These are phyloP conservation scores for Hippocampus guttulatus DNA, from an alignment of 2,113 vertebrate genomes.

Conservation along the genomic window DNA sequence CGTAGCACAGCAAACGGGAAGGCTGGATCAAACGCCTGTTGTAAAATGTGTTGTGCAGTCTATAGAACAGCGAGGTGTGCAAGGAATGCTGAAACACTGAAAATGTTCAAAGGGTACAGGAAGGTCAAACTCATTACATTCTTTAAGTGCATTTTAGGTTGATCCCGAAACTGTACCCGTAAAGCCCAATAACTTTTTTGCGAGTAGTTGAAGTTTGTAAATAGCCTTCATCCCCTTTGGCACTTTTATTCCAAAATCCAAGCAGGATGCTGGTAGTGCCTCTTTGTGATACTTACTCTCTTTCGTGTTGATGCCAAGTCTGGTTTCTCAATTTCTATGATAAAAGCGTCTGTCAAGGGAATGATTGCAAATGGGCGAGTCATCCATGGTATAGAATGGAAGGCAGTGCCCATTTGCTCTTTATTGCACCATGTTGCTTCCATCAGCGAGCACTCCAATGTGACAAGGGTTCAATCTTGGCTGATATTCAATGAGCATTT, in stretches of 20 bases:
- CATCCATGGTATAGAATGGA: not conserved
- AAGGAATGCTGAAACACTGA: no score
- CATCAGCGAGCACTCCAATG: conserved; percentile 40
- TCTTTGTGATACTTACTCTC: conserved; percentile 10
- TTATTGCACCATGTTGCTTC: conserved; percentile 20
- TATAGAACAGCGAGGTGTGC: no score
- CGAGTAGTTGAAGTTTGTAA: no score
- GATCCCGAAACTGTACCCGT: no score
- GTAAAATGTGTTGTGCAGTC: no score
- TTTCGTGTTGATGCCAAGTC: not conserved
- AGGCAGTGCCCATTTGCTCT: conserved; percentile 18
- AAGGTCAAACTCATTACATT: no score
- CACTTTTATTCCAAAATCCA: not conserved
- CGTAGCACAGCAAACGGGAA: no score
- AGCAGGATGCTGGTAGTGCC: conserved; percentile 13
- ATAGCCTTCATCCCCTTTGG: not conserved
- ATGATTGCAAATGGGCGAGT: not conserved
- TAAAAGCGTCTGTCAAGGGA: not conserved
- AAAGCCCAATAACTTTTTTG: no score
- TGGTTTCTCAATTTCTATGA: not conserved
- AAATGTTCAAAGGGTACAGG: no score
- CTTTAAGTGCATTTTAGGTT: no score
- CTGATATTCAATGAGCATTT: conserved; percentile 20
- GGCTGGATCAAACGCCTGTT: no score
- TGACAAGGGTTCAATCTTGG: conserved; percentile 15